Base-by-base conservation (phyloP, 2,797 vertebrate genomes). In the Pelobates cultripes region DNA sequence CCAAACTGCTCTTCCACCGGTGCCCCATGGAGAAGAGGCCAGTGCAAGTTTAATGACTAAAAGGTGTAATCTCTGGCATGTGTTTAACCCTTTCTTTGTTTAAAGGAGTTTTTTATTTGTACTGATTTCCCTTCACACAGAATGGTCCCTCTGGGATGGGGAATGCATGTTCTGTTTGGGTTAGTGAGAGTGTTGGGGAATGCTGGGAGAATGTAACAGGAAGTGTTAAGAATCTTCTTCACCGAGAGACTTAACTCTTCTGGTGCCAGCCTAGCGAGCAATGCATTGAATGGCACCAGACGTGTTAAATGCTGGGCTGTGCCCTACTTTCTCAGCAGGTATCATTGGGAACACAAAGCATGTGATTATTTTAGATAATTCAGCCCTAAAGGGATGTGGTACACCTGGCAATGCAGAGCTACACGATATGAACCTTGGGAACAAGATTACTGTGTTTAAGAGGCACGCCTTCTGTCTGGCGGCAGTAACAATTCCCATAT, bases 361-460 rank as follows among this genome's bases (percentile, higher is more conserved):
- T 90, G 47, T 89, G 89, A 90, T 92, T 92, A 90, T 91, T 77
- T 71, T 85, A 92, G 87, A 87, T 87, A 87, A 91, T 92, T 88
- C 82, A 85, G 53, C 70, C 89, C 90, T 88, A 7, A 85, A 84
- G 91, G 91, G 90, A 89, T 88, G 87, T 70, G 86, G 90, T 86
- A 74, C 91, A 92, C 90, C 90, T 92, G 88, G 85, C 69, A 84
- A 86, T 83, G 84, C 75, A 77, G 41, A 81, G 76, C 85, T 42
- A 71, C 47, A 43, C 63, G 83, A 40, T 83, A 77, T 86, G 13
- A 45, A 68, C 47, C 88, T 75, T 63, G 10, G 70, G 57, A 86
- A 87, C 79, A 70, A 84, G 86, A 89, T 86, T 83, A 86, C 77
- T 80, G 80, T 77, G 80, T 85, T 76, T 82, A 84, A 78, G 42